phyloP scores from a whole-genome alignment of 2,888 invertebrate genomes.

The Heterodera filipjevi region DNA sequence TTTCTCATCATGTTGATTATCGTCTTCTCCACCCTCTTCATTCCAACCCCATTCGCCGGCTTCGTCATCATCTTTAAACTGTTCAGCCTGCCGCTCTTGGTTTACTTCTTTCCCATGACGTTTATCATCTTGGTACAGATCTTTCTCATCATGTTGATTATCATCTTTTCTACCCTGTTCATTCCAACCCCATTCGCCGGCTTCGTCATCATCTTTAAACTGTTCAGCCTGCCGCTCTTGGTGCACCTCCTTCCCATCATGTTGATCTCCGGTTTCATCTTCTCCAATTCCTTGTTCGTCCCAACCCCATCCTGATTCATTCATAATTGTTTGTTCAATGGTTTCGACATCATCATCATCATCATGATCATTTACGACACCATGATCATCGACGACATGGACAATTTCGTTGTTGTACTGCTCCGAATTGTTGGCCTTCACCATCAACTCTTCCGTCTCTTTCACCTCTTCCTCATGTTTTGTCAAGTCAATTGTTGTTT shows the following conservation, averaged over 20 bases:
- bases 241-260: not conserved
- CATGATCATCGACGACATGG: too few relatives aligned
- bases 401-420: too few relatives aligned
- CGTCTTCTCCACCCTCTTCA: not conserved
- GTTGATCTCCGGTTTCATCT: not conserved
- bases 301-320: too few relatives aligned
- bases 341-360: not conserved
- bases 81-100: too few relatives aligned
- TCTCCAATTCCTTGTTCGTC: not conserved
- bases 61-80: not conserved
- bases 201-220: too few relatives aligned
- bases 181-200: slow-evolving; percentile 3
- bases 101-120: too few relatives aligned
- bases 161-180: not conserved
- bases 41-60: not conserved
- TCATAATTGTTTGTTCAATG: too few relatives aligned
- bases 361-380: not conserved
- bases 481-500: too few relatives aligned
- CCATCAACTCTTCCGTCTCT: not conserved
- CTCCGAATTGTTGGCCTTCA: not conserved
- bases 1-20: not conserved
- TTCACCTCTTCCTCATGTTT: not conserved
- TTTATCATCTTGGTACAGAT: not conserved
- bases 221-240: not conserved
- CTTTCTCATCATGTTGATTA: not conserved